Evolutionary conservation across 2,888 invertebrate genomes (phyloP), one percentile per base, ranked within the genome.

Genomic region (Vesta saturnalis): DNA sequence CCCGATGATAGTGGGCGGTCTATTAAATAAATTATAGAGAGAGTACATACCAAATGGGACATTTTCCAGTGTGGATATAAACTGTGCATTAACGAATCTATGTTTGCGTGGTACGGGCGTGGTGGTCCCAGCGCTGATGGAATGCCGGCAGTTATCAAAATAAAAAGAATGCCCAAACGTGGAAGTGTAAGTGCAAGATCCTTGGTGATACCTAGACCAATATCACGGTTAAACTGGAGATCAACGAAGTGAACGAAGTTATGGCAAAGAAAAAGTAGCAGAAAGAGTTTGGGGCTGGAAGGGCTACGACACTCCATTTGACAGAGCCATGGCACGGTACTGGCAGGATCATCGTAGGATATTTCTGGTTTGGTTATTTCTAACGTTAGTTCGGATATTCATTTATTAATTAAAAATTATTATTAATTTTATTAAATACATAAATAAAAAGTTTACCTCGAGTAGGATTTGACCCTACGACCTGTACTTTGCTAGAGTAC

Each of bases 291-390:
- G 73, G 71, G 72, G 69, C 22, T 70, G n/a, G 65, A 8, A 72
- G 70, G 21, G 73, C 69, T 56, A 74, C 72, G 39, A 73, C 67
- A 30, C 54, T 73, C 43, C 66, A 71, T 60, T 55, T 75, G 14
- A 73, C 67, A 14, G 47, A 67, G 21, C 71, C 60, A 14, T 74
- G 72, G 72, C 69, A 71, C 65, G 72, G 71, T 39, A 47, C 73
- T 47, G 73, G 64, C n/a, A n/a, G n/a, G n/a, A n/a, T 64, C 55
- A 49, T 67, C 1, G 39, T 67, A 21, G 67, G 52, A 1, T 66
- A 67, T 56, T 70, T 64, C 30, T 70, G 70, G 67, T 70, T 72
- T n/a, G n/a, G n/a, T n/a, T n/a, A n/a, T n/a, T n/a, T n/a, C n/a
- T n/a, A n/a, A n/a, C n/a, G n/a, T n/a, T n/a, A n/a, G n/a, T n/a